Conservation (phyloP, 2,888 invertebrate genomes). For the Strigamia maritima region DNA sequence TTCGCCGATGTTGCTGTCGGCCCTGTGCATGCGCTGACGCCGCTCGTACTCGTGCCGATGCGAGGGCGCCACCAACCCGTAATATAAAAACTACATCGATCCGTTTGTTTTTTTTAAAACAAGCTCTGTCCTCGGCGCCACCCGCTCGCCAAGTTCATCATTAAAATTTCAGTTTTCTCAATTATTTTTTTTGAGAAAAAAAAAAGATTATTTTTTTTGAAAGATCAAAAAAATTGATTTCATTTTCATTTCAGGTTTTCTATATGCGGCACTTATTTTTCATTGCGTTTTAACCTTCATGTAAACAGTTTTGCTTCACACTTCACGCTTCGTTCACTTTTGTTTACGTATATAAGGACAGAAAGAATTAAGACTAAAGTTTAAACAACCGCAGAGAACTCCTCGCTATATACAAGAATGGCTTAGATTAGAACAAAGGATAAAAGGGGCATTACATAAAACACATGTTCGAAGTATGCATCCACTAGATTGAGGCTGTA, state of each 20-base stretch:
- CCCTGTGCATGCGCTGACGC: slow-evolving; percentile 19
- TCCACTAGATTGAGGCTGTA: too few relatives aligned
- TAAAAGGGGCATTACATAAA: too few relatives aligned
- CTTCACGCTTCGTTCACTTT: neutral
- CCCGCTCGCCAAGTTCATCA: neutral
- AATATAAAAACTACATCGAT: neutral
- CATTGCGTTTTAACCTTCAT: neutral
- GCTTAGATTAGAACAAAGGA: neutral
- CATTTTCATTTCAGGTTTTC: neutral
- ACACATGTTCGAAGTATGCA: too few relatives aligned
- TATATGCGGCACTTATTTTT: neutral
- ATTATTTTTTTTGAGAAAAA: too few relatives aligned
- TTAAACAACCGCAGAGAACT: neutral
- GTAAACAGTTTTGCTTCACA: neutral
- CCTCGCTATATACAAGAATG: neutral
- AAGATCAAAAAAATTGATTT: too few relatives aligned
- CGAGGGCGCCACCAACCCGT: neutral
- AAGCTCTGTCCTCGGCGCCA: neutral
- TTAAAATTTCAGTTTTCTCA: neutral
- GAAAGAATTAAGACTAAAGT: neutral
- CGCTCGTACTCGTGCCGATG: neutral
- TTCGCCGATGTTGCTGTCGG: neutral
- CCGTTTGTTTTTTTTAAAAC: neutral
- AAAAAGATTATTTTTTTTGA: too few relatives aligned
- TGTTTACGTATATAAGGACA: neutral